These are phyloP conservation scores for Ophion costatus DNA, from an alignment of 2,888 invertebrate species.

Conservation along the genomic window DNA sequence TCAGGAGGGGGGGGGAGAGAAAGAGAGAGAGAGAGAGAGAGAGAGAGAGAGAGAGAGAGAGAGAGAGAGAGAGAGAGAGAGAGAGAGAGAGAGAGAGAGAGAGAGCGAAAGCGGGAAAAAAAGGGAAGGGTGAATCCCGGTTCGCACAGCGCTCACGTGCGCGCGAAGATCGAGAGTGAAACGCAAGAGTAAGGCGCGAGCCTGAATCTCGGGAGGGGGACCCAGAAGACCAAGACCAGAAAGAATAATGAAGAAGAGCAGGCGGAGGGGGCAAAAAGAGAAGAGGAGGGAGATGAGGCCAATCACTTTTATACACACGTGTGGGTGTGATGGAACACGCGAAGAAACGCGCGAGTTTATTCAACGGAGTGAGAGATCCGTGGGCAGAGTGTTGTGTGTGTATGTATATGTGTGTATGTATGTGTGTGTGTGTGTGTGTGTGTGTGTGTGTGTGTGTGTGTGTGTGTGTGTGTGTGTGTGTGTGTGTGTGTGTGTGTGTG, in stretches of 20 bases:
- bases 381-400: slow-evolving; percentile 9
- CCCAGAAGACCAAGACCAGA: neutral
- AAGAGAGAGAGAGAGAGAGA: neutral
- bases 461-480: neutral
- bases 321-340: slow-evolving; percentile 22
- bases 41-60: neutral
- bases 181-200: slow-evolving; percentile 16
- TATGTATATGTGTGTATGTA: slow-evolving; percentile 15
- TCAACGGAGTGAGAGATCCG: slow-evolving; percentile 60
- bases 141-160: slow-evolving; percentile 15
- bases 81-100: neutral
- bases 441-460: too few relatives aligned
- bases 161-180: slow-evolving; percentile 58
- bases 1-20: neutral
- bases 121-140: slow-evolving; percentile 46
- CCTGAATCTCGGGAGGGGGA: neutral
- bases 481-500: too few relatives aligned
- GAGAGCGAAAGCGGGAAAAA: neutral
- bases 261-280: neutral
- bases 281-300: neutral
- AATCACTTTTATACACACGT: slow-evolving; percentile 33
- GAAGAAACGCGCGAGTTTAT: slow-evolving; percentile 60
- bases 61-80: neutral
- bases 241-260: neutral
- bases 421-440: fast-evolving